Evolutionary conservation across 2,888 invertebrate species (phyloP).

Genomic region (Drosophila testacea): DNA sequence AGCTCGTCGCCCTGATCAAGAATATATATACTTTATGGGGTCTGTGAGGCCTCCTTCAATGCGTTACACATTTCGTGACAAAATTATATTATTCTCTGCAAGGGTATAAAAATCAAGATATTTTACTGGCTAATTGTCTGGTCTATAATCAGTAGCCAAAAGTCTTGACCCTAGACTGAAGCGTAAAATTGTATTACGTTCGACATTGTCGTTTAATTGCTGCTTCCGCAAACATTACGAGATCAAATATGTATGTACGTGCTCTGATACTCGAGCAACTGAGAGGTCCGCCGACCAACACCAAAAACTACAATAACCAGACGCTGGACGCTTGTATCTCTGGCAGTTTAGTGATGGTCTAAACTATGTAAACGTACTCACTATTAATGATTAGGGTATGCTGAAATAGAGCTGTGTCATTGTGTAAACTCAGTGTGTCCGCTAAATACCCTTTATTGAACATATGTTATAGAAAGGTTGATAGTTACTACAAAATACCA

Average conservation of each 20-base stretch:
- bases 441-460: too few relatives aligned
- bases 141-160: constrained; percentile 52
- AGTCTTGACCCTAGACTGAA: constrained; percentile 56
- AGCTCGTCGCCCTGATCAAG: too few relatives aligned
- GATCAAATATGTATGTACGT: constrained; percentile 30
- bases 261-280: constrained; percentile 44
- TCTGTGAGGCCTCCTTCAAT: too few relatives aligned
- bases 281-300: constrained; percentile 16
- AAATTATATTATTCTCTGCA: too few relatives aligned
- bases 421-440: background rate
- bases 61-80: too few relatives aligned
- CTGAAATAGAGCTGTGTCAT: constrained; percentile 1
- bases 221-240: constrained; percentile 58
- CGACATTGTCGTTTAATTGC: constrained; percentile 46
- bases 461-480: too few relatives aligned
- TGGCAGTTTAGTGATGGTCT: constrained; percentile 18
- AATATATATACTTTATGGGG: too few relatives aligned
- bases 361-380: background rate
- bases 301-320: constrained; percentile 10
- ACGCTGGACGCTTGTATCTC: constrained; percentile 6
- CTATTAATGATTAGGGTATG: constrained; percentile 36
- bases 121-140: constrained; percentile 56
- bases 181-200: constrained; percentile 67
- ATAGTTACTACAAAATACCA: too few relatives aligned
- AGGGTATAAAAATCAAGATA: constrained; percentile 44